Evolutionary conservation across 35 echinoderm and acorn worm species (phyloP), one percentile per base, ranked within the genome.

Genomic region (Amphiura filiformis): DNA sequence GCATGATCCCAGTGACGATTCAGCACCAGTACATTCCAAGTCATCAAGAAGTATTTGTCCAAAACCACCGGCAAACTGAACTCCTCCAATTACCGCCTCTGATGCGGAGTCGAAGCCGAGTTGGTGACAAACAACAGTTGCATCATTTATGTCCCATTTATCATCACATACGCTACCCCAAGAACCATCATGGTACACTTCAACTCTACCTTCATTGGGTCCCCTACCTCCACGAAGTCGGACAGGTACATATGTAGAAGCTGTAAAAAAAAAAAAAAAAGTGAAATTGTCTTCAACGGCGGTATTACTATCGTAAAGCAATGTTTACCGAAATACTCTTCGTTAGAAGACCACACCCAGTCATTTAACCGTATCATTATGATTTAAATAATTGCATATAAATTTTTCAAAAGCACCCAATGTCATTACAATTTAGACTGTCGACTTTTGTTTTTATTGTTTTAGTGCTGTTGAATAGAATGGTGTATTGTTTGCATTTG

Each of bases 131-230:
- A 80, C 35, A 35, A 88, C 87, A 0, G 41, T 33, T 32, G 87
- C 87, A 39, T 88, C 86, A 56, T 64, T 40, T 2, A 80, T 39
- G 32, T 65, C 56, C 41, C 77, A 88, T 14, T 42, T 7, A 18
- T 88, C 87, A 81, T 81, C 87, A 65, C 87, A 88, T 32, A 88
- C 49, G 13, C 75, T 81, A 20, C 87, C 87, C 87, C 87, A 88
- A 30, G 38, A 5, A 35, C 79, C 79, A 9, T 88, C n/a, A 75
- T 81, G 44, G 41, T 56, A 81, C 77, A 88, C 64, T 44, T 88
- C 78, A 7, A 88, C 78, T 22, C 78, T 38, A 2, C 87, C 87
- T 56, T 88, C 77, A 36, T 7, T 11, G 9, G 77, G 31, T 47
- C 4, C 12, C 22, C 17, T 37, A 0, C 86, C 86, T 32, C 78